These are phyloP conservation scores for Equus quagga DNA, from an alignment of 2,113 vertebrate genomes.

Conservation along the genomic window DNA sequence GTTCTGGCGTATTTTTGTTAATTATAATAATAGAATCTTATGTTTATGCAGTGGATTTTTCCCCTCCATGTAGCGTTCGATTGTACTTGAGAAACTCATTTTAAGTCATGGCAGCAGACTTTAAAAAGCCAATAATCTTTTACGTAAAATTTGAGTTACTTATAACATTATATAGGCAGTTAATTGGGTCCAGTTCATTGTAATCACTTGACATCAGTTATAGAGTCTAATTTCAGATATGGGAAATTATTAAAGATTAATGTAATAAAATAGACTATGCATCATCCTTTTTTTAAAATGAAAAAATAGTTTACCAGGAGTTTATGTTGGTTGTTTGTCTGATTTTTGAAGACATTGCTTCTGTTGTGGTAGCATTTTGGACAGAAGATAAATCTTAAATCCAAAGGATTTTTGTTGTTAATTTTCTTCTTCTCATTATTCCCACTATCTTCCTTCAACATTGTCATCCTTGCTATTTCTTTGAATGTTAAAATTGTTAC, in stretches of 20 bases:
- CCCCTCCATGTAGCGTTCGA: background rate
- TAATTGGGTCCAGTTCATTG: conserved; percentile 16
- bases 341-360: conserved; percentile 45
- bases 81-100: conserved; percentile 53
- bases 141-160: conserved; percentile 52
- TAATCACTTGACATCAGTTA: conserved; percentile 45
- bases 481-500: background rate
- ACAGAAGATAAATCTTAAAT: conserved; percentile 16
- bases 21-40: conserved; percentile 22
- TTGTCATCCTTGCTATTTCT: background rate
- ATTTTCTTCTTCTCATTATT: background rate
- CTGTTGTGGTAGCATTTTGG: conserved; percentile 13
- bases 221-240: conserved; percentile 30
- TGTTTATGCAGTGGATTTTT: conserved; percentile 35
- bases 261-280: background rate
- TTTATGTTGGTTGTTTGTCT: conserved; percentile 25
- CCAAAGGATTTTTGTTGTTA: background rate
- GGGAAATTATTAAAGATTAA: conserved; percentile 25
- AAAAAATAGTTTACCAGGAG: background rate
- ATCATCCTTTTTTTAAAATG: background rate
- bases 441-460: background rate
- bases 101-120: conserved; percentile 34
- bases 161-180: conserved; percentile 25
- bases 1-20: conserved; percentile 54
- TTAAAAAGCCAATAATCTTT: conserved; percentile 46